phyloP scores from a whole-genome alignment of 2,888 invertebrate species.

The Schrankia costaestrigalis region DNA sequence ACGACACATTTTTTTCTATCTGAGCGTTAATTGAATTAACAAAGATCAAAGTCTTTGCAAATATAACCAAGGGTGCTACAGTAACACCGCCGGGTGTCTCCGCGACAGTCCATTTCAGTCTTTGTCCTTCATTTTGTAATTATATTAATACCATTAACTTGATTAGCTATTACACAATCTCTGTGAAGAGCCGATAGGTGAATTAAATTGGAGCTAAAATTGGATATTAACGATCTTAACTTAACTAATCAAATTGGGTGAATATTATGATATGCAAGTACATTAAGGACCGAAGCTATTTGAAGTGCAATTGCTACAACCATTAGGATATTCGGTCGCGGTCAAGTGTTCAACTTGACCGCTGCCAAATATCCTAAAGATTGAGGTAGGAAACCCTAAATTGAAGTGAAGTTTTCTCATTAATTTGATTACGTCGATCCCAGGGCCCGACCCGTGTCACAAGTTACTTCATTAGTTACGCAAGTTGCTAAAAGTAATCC shows the following conservation, averaged over 20 bases:
- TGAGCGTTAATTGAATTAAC: constrained; percentile 31
- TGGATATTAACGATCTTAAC: too few species aligned
- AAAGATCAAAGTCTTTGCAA: constrained; percentile 24
- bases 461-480: constrained; percentile 80
- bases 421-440: constrained; percentile 80
- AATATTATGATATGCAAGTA: too few species aligned
- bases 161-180: constrained; percentile 11
- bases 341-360: constrained; percentile 59
- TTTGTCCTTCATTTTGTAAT: constrained; percentile 10
- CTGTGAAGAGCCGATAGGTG: too few species aligned
- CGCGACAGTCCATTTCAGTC: neutral
- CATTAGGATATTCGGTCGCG: constrained; percentile 43
- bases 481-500: constrained; percentile 76
- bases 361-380: constrained; percentile 72
- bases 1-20: constrained; percentile 3
- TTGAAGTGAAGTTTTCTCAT: constrained; percentile 80
- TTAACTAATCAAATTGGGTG: too few species aligned
- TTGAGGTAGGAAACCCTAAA: constrained; percentile 75
- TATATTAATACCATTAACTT: constrained; percentile 15
- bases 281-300: too few species aligned
- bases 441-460: constrained; percentile 77
- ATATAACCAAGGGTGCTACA: constrained; percentile 1
- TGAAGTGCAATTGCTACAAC: constrained; percentile 44
- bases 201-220: too few species aligned
- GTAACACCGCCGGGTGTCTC: neutral